A percentile compares a stretch with the other conserved stretches of the same genome.
Evolutionary conservation across 37 sponge, comb jelly and placozoan species (phyloP).

Genomic region (Ianthella basta): DNA sequence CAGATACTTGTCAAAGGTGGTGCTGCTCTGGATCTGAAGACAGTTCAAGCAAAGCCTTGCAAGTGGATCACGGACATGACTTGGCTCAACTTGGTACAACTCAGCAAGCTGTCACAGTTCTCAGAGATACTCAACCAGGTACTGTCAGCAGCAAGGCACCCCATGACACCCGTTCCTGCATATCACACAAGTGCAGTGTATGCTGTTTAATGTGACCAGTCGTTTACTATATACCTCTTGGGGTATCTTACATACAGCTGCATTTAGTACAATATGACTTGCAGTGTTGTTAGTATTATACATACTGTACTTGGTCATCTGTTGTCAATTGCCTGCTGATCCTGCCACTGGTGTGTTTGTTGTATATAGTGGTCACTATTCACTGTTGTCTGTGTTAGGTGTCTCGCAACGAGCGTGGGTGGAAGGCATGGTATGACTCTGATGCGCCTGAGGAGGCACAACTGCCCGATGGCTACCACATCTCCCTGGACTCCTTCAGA

Average conservation of each 20-base stretch:
- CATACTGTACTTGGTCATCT: neutral
- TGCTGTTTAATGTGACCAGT: neutral
- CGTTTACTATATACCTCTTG: neutral
- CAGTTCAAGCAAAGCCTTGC: slow-evolving; percentile 83
- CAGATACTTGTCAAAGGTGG: slow-evolving; percentile 96
- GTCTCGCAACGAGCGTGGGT: slow-evolving; percentile 81
- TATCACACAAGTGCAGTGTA: too few species aligned
- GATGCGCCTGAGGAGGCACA: slow-evolving; percentile 96
- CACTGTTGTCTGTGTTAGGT: slow-evolving; percentile 46
- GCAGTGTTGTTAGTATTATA: too few species aligned
- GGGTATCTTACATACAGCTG: too few species aligned
- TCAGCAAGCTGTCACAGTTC: slow-evolving; percentile 91
- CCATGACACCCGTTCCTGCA: too few species aligned
- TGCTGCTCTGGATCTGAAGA: slow-evolving; percentile 97
- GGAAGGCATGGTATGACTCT: slow-evolving; percentile 99
- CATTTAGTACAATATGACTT: too few species aligned
- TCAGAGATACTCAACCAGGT: slow-evolving; percentile 94
- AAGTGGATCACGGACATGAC: slow-evolving; percentile 98
- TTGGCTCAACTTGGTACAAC: slow-evolving; percentile 97
- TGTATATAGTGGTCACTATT: too few species aligned
- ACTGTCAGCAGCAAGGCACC: neutral
- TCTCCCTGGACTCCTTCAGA: slow-evolving; percentile 86
- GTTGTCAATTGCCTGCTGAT: neutral
- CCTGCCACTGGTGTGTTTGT: neutral
- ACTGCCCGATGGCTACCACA: slow-evolving; percentile 95